Base-by-base conservation (phyloP, 92 coral and sea anemone species). In the Metridium senile region DNA sequence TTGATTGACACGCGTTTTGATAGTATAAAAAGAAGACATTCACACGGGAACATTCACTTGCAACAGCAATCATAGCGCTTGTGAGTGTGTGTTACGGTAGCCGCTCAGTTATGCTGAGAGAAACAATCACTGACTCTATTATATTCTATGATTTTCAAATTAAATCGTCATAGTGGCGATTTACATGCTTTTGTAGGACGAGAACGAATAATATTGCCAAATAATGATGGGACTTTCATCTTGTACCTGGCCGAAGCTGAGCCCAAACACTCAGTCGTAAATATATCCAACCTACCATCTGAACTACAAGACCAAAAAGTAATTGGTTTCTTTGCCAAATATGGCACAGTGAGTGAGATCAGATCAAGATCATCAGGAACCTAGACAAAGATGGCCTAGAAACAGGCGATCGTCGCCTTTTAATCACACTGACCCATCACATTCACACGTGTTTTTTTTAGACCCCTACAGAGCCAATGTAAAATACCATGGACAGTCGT, bases 341-440 rank as follows among this genome's bases (percentile, higher is more conserved):
- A 13, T 43, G 73, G 73, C 0, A 32, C 32, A 1, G 73, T 68
- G 1, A 21, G 53, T 21, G 1, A n/a, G 0, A 13, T 34, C 17
- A 23, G 1, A 21, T 22, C 9, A 1, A n/a, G 0, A 13, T 34
- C 17, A 23, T 43, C 29, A 1, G 58, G 0, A 18, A 34, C 13
- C 2, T 33, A 9, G 74, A 70, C 28, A 20, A 11, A 25, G 31
- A 70, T 45, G 74, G 74, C 20, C 32, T 70, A 11, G 74, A 70
- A 26, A 70, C 74, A 1, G 74, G 74, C 0, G 61, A 47, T 23
- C 33, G 74, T 43, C 59, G 61, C 11, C 17, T 67, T 0, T 1
- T 67, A 1, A 67, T 67, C 9, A 21, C 1, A 10, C 22, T 70
- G 2, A 22, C 30, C 1, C 3, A 43, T 0, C 58, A 70, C 43